Percentiles rank a stretch among this genome's conserved stretches.
phyloP scores from a whole-genome alignment of 2,888 invertebrate genomes.

The Microctonus aethiopoides region DNA sequence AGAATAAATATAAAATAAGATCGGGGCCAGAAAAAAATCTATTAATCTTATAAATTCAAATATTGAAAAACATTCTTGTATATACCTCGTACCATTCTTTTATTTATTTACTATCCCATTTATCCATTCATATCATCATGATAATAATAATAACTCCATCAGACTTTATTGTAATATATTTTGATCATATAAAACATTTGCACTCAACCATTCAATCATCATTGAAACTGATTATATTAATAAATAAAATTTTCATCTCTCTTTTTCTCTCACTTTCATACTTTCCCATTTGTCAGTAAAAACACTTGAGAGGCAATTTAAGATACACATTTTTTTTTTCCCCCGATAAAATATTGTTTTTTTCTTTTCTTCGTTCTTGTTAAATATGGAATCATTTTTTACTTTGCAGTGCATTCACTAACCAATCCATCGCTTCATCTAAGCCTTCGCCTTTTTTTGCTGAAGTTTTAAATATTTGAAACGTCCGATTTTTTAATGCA shows the following conservation, averaged over 20 bases:
- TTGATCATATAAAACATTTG: background rate
- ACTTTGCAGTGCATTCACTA: conserved; percentile 89
- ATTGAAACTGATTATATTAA: background rate
- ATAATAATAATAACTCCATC: background rate
- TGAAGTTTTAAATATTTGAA: conserved; percentile 99
- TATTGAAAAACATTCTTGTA: background rate
- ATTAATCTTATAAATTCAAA: too few relatives aligned
- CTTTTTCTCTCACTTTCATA: background rate
- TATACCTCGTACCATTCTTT: background rate
- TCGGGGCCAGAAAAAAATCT: too few relatives aligned
- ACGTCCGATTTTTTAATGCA: conserved; percentile 94
- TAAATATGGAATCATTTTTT: conserved; percentile 74
- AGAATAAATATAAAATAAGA: too few relatives aligned
- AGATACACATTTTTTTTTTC: background rate
- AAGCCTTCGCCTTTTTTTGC: conserved; percentile 98
- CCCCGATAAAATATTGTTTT: background rate
- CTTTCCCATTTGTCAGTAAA: background rate
- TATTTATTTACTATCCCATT: background rate
- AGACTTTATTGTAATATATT: background rate
- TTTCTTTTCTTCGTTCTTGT: conserved; percentile 6
- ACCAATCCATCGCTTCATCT: conserved; percentile 99
- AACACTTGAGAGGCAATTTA: background rate
- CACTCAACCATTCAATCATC: background rate
- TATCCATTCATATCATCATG: background rate
- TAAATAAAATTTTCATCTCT: background rate